These are phyloP conservation scores for Sisyra nigra DNA, from an alignment of 2,888 invertebrate genomes.

Conservation along the genomic window DNA sequence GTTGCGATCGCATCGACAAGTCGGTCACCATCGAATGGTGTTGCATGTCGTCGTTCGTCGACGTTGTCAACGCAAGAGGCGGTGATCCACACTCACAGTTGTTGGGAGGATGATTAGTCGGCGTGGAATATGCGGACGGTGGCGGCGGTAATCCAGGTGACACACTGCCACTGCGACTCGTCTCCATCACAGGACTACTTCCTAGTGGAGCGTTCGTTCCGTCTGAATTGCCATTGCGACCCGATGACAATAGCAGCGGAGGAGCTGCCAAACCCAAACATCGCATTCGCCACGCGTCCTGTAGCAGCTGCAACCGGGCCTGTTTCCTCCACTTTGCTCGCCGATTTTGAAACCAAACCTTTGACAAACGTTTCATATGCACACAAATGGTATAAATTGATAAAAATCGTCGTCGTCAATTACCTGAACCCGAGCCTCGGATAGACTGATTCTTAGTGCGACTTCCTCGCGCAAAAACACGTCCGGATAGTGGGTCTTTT, in stretches of 20 bases:
- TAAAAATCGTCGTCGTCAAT: too few species aligned
- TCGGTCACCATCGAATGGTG: conserved; percentile 1
- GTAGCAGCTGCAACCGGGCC: conserved; percentile 66
- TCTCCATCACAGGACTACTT: neutral
- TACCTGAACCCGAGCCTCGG: conserved; percentile 87
- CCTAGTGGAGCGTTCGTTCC: neutral
- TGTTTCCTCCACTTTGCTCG: conserved; percentile 86
- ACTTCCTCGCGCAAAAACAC: conserved; percentile 81
- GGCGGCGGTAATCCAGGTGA: conserved; percentile 2
- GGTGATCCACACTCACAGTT: conserved; percentile 5
- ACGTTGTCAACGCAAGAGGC: conserved; percentile 4
- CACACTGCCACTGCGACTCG: neutral
- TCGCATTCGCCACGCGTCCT: conserved; percentile 84
- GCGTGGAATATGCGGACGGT: neutral
- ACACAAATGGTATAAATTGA: neutral
- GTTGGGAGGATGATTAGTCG: neutral
- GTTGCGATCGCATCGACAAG: conserved; percentile 2
- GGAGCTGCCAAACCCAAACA: conserved; percentile 46
- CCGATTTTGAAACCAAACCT: conserved; percentile 89
- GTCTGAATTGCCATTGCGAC: neutral
- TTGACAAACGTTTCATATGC: too few species aligned
- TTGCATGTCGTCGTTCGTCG: neutral
- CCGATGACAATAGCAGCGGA: conserved; percentile 25
- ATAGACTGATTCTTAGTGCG: conserved; percentile 74
- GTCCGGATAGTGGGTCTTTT: conserved; percentile 90